Base-by-base conservation (phyloP, 2,113 vertebrate genomes). In the Delphinapterus leucas region DNA sequence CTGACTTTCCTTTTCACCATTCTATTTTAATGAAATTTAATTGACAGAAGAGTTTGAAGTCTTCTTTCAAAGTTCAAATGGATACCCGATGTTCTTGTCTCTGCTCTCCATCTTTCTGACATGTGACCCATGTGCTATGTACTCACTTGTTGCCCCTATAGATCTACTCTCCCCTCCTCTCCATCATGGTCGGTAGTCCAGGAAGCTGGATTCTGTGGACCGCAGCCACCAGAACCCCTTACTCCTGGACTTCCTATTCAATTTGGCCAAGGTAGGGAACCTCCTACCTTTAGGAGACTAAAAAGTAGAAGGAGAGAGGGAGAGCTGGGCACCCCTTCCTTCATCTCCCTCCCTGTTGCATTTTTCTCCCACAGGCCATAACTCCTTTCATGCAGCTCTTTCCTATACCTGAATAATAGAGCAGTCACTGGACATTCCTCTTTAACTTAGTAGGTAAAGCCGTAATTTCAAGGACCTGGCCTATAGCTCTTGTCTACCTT, bases 51-150 rank as follows among this genome's bases (percentile, higher is more conserved):
- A 58, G 53, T 36, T 86, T 26, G 65, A 44, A 41, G 11, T 68
- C 71, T 58, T 61, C 58, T 61, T 44, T 63, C 80, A 41, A 26
- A 67, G 21, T 26, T 33, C 26, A 26, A 55, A 26, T 33, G 70
- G 6, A 12, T 0, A 11, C n/a, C 71, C 5, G 0, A 28, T 1
- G 3, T 82, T 61, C 18, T 41, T 1, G 15, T 41, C 41, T 26
- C 41, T 76, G 23, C 4, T 49, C 53, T 33, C 20, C 28, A 3
- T 6, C n/a, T 38, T 14, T 15, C 61, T 41, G 63, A 55, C 3
- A 10, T 1, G 38, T 1, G 5, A 8, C 26, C 20, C 17, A 1
- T 38, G 15, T 49, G 58, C 25, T 65, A 1, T 1, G 6, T 65
- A 6, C 28, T 67, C 13, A 49, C 18, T 4, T 14, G 10, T 28